Evolutionary conservation across 2,797 vertebrate species (phyloP).

Genomic region (Characodon lateralis): DNA sequence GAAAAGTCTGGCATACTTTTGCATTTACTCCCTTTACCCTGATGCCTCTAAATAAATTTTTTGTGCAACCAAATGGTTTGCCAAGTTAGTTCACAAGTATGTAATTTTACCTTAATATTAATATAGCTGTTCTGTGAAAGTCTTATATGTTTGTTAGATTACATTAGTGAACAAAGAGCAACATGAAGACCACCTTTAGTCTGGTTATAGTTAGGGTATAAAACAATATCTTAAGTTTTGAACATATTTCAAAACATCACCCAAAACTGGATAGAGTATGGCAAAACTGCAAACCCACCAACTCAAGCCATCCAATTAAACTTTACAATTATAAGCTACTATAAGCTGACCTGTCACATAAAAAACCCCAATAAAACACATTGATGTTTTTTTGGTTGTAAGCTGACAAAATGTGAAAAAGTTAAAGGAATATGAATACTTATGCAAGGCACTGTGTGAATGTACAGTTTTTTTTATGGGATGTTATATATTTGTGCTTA

Average conservation of each 20-base stretch:
- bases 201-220: background rate
- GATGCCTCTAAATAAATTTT: background rate
- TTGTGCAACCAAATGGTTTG: background rate
- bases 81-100: background rate
- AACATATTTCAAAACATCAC: background rate
- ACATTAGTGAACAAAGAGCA: background rate
- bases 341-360: too few relatives aligned
- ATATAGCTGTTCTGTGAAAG: background rate
- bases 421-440: too few relatives aligned
- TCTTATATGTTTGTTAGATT: background rate
- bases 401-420: too few relatives aligned
- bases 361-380: too few relatives aligned
- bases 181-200: background rate
- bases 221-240: background rate
- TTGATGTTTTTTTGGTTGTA: too few relatives aligned
- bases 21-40: background rate
- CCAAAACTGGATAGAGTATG: background rate
- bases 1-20: background rate
- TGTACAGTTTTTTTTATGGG: background rate
- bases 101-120: background rate
- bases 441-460: background rate
- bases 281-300: background rate
- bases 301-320: background rate
- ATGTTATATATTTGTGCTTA: background rate
- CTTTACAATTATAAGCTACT: too few relatives aligned